Conservation (phyloP, 2,113 vertebrate species). For the Daphoenositta chrysoptera region DNA sequence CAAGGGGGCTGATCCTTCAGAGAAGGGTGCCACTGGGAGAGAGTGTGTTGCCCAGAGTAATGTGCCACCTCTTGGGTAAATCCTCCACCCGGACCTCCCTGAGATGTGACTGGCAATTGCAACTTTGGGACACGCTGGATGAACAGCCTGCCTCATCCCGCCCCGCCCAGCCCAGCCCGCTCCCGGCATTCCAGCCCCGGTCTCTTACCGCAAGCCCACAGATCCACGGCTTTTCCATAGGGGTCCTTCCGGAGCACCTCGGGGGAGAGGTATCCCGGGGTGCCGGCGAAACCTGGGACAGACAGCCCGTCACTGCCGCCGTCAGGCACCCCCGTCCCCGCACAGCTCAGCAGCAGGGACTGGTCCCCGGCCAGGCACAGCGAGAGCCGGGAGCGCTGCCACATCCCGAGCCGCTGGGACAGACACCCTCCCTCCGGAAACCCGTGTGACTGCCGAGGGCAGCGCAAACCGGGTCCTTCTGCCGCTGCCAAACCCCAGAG, state of each 20-base stretch:
- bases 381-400: neutral
- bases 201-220: constrained; percentile 93
- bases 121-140: neutral
- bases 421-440: neutral
- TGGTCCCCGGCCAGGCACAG: neutral
- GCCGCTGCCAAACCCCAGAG: neutral
- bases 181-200: fast-evolving
- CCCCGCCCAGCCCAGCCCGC: fast-evolving
- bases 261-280: constrained; percentile 81
- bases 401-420: fast-evolving
- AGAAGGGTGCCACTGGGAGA: neutral
- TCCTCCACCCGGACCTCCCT: neutral
- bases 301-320: neutral
- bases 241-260: constrained; percentile 96
- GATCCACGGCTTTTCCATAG: constrained; percentile 92
- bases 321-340: fast-evolving
- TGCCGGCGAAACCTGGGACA: constrained; percentile 80
- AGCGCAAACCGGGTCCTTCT: neutral
- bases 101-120: fast-evolving
- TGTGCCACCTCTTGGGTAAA: neutral
- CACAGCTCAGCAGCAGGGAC: neutral
- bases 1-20: neutral
- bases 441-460: neutral
- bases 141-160: neutral
- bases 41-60: neutral